Conservation (phyloP, 2,888 invertebrate species). For the Schizaphis graminum region DNA sequence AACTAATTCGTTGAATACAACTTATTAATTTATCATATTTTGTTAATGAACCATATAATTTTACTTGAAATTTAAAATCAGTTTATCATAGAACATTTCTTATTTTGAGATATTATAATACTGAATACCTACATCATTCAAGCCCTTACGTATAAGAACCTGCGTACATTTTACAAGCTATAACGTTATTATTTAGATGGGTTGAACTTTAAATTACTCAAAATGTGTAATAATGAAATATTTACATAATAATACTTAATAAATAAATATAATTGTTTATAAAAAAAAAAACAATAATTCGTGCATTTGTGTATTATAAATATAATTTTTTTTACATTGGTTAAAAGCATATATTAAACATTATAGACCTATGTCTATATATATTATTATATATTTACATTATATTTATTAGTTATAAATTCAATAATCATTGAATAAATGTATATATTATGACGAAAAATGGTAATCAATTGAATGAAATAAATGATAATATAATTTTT, state of each 20-base stretch:
- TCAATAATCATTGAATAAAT: not conserved
- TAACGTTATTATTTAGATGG: not conserved
- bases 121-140: not conserved
- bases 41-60: not conserved
- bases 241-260: not conserved
- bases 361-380: not conserved
- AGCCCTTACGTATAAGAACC: too few species aligned
- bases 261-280: not conserved
- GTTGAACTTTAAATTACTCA: not conserved
- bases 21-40: not conserved
- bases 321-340: not conserved
- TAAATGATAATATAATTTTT: too few species aligned
- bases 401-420: not conserved
- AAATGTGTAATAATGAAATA: not conserved
- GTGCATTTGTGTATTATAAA: not conserved
- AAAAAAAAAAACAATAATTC: not conserved
- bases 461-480: not conserved
- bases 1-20: not conserved
- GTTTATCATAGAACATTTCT: not conserved
- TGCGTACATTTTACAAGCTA: not conserved
- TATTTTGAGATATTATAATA: not conserved
- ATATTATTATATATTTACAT: not conserved
- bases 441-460: not conserved
- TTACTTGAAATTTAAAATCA: not conserved
- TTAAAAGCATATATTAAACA: not conserved